Evolutionary conservation across 2,888 invertebrate genomes (phyloP).

Genomic region (Eurois occulta): DNA sequence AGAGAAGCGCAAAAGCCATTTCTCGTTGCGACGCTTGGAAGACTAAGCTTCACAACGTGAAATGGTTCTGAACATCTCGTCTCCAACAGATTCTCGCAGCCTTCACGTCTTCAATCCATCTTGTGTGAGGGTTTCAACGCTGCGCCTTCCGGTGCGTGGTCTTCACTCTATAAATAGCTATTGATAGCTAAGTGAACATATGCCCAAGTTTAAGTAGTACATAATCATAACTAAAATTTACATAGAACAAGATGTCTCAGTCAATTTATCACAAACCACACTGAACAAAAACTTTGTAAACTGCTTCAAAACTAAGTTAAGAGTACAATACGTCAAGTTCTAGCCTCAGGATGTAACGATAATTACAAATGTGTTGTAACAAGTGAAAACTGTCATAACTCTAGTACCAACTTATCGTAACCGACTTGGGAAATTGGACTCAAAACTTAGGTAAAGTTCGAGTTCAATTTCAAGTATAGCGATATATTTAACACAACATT

Average conservation of each 20-base stretch:
- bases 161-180: neutral
- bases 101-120: neutral
- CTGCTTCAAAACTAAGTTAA: conserved; percentile 15
- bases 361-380: too few species aligned
- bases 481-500: conserved; percentile 34
- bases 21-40: neutral
- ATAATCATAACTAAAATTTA: neutral
- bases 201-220: neutral
- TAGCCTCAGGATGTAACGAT: too few species aligned
- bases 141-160: neutral
- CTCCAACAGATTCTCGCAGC: neutral
- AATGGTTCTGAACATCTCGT: neutral
- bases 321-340: conserved; percentile 9
- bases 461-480: too few species aligned
- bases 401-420: too few species aligned
- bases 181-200: neutral
- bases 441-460: too few species aligned
- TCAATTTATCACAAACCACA: conserved; percentile 9
- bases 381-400: too few species aligned
- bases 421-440: too few species aligned
- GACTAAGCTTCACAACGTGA: neutral
- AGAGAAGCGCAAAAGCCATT: neutral
- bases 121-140: neutral
- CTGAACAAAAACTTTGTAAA: neutral
- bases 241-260: neutral